Evolutionary conservation across 2,888 invertebrate species (phyloP).

Genomic region (Epicampocera succincta): DNA sequence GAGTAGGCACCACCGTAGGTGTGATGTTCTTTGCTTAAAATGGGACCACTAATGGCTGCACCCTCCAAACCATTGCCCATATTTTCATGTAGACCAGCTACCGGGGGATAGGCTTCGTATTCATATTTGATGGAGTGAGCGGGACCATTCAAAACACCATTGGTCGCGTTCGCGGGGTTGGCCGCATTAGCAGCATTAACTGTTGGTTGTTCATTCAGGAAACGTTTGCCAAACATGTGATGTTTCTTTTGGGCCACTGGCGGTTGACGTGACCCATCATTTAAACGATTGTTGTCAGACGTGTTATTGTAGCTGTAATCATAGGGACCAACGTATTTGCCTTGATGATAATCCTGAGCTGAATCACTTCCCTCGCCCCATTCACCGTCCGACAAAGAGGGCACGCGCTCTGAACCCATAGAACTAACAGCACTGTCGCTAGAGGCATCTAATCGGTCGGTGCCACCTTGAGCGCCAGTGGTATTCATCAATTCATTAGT

Average conservation of each 20-base stretch:
- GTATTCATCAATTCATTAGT: constrained; percentile 76
- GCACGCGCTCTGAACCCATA: constrained; percentile 95
- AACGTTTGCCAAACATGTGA: constrained; percentile 94
- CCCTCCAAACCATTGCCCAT: constrained; percentile 71
- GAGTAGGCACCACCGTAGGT: constrained; percentile 80
- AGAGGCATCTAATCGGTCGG: constrained; percentile 91
- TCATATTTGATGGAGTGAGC: constrained; percentile 83
- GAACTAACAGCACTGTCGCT: constrained; percentile 96
- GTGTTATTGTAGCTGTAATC: constrained; percentile 85
- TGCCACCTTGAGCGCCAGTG: constrained; percentile 75
- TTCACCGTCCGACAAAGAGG: constrained; percentile 93
- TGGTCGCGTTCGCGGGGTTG: constrained; percentile 16
- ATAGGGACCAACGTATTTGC: constrained; percentile 84
- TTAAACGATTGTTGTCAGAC: constrained; percentile 77
- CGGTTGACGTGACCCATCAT: constrained; percentile 83
- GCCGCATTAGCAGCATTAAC: constrained; percentile 25
- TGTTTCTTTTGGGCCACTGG: constrained; percentile 94
- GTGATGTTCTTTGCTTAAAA: constrained; percentile 77
- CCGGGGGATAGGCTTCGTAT: constrained; percentile 82
- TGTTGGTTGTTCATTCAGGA: constrained; percentile 85
- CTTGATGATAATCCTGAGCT: constrained; percentile 88
- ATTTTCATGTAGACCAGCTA: constrained; percentile 77
- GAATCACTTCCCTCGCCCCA: constrained; percentile 96
- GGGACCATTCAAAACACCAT: constrained; percentile 67
- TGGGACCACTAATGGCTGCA: constrained; percentile 77